phyloP scores from a whole-genome alignment of 2,888 invertebrate genomes.

The Ichneumoninae sp. region DNA sequence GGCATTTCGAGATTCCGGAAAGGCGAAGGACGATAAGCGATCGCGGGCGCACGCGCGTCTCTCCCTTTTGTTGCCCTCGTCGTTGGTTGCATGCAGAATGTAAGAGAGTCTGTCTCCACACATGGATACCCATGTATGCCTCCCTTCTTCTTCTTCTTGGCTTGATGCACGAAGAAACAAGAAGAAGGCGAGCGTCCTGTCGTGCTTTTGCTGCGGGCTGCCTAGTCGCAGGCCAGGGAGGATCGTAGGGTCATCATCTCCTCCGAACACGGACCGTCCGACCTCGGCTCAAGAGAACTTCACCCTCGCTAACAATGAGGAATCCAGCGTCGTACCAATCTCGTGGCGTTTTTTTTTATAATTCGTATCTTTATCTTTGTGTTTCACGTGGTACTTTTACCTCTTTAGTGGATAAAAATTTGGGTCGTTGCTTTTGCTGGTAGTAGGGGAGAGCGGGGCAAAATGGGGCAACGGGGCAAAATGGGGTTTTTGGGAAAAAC shows the following conservation, averaged over 20 bases:
- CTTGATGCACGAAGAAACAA: constrained; percentile 45
- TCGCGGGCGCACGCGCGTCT: constrained; percentile 51
- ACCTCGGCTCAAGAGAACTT: constrained; percentile 42
- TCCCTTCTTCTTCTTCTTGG: constrained; percentile 4
- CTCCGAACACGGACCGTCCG: constrained; percentile 38
- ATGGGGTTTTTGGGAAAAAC: too few relatives aligned
- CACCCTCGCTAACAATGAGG: constrained; percentile 34
- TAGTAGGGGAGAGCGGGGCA: too few relatives aligned
- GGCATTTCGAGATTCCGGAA: constrained; percentile 60
- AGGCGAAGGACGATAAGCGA: constrained; percentile 63
- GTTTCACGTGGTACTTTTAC: neutral
- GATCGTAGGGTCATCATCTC: constrained; percentile 54
- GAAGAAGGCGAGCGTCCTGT: constrained; percentile 33
- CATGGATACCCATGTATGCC: constrained; percentile 19
- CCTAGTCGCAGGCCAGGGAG: constrained; percentile 17
- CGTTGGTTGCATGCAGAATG: constrained; percentile 20
- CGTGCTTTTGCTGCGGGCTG: constrained; percentile 43
- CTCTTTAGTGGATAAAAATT: neutral
- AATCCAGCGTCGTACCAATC: constrained; percentile 6
- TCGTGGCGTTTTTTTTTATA: neutral
- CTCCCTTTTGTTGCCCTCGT: constrained; percentile 36
- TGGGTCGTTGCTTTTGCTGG: neutral
- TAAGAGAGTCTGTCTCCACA: constrained; percentile 22
- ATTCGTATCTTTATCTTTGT: neutral
- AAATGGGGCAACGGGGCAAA: too few relatives aligned